Conservation (phyloP, 2,888 invertebrate species). For the Adelognathus sp. region DNA sequence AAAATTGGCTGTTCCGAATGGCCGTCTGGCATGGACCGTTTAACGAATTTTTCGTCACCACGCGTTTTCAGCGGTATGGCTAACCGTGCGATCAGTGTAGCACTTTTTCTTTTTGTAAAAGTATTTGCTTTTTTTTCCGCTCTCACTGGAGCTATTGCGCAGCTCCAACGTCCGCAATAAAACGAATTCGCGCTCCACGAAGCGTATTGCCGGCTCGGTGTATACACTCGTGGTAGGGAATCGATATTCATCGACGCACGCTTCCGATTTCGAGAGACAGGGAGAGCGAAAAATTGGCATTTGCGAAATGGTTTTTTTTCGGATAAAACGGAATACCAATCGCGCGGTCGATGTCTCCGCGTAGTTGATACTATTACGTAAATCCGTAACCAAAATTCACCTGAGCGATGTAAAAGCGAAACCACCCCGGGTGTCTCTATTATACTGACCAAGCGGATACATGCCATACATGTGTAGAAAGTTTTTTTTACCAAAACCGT, state of each 20-base stretch:
- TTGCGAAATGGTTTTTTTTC: constrained; percentile 9
- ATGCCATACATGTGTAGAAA: too few relatives aligned
- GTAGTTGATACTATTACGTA: neutral
- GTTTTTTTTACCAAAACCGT: too few relatives aligned
- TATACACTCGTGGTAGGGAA: constrained; percentile 23
- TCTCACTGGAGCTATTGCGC: neutral
- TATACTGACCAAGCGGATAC: too few relatives aligned
- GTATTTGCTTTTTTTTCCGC: neutral
- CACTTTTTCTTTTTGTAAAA: neutral
- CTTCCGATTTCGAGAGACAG: neutral
- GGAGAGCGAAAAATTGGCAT: constrained; percentile 20
- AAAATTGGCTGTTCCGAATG: constrained; percentile 38
- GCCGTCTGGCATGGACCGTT: constrained; percentile 16
- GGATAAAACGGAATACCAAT: neutral
- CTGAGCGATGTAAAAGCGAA: neutral
- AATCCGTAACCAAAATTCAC: neutral
- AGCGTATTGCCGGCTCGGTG: constrained; percentile 8
- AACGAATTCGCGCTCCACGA: constrained; percentile 43
- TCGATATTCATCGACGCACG: constrained; percentile 49
- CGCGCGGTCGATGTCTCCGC: constrained; percentile 3
- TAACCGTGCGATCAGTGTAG: neutral
- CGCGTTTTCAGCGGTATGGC: constrained; percentile 14
- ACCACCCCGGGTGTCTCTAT: too few relatives aligned
- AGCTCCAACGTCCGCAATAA: constrained; percentile 40
- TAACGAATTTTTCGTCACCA: constrained; percentile 27